phyloP scores from a whole-genome alignment of 2,888 invertebrate genomes.

The Anoplius nigerrimus region DNA sequence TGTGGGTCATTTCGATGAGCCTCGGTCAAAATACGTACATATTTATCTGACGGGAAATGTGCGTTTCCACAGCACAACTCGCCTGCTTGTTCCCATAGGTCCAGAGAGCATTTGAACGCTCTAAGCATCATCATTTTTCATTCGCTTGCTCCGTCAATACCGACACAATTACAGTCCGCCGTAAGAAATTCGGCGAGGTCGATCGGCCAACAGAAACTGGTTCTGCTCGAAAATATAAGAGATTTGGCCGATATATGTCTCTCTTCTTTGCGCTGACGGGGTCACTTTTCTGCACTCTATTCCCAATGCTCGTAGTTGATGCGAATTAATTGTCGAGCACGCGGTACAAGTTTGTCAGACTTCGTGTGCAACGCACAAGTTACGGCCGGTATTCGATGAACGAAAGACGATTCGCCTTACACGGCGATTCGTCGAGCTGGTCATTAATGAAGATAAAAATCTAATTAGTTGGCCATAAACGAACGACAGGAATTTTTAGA shows the following conservation, averaged over 20 bases:
- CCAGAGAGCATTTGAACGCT: too few species aligned
- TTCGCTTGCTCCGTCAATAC: too few species aligned
- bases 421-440: constrained; percentile 12
- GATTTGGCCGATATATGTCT: too few species aligned
- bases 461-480: constrained; percentile 65
- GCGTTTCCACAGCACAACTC: background rate
- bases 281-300: constrained; percentile 4
- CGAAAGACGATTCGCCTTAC: constrained; percentile 30
- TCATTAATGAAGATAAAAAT: constrained; percentile 65
- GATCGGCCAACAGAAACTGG: too few species aligned
- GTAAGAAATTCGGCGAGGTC: too few species aligned
- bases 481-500: constrained; percentile 62
- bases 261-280: too few species aligned
- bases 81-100: background rate
- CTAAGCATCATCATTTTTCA: too few species aligned
- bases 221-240: too few species aligned
- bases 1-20: background rate
- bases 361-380: constrained; percentile 30
- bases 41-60: background rate
- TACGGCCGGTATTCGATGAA: constrained; percentile 31
- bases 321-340: constrained; percentile 34
- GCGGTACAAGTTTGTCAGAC: constrained; percentile 29
- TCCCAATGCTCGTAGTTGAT: constrained; percentile 27
- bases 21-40: background rate
- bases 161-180: too few species aligned